These are phyloP conservation scores for Monopterus albus DNA, from an alignment of 2,113 vertebrate genomes.

Conservation along the genomic window DNA sequence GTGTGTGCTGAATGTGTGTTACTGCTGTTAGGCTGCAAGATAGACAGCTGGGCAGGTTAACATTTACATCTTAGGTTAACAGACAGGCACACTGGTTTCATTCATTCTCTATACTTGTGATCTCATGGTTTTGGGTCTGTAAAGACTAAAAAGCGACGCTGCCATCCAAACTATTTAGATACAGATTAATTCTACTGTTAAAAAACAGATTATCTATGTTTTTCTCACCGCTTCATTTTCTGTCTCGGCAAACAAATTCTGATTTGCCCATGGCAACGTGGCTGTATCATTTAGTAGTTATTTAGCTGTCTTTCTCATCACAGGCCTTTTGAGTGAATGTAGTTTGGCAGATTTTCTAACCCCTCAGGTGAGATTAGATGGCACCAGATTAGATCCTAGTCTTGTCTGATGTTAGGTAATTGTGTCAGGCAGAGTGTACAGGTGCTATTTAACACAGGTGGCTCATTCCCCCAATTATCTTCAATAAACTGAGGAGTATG, in stretches of 20 bases:
- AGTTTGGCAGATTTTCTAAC: constrained; percentile 28
- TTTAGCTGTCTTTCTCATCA: constrained; percentile 40
- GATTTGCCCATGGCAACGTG: constrained; percentile 25
- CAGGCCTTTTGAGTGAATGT: constrained; percentile 14
- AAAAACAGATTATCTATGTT: not conserved
- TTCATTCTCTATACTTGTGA: too few species aligned
- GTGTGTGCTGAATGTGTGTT: too few species aligned
- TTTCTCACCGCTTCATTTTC: too few species aligned
- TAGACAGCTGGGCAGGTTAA: too few species aligned
- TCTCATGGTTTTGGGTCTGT: not conserved
- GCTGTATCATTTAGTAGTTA: constrained; percentile 34
- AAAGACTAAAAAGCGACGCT: not conserved
- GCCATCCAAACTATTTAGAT: not conserved
- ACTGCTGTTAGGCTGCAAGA: too few species aligned
- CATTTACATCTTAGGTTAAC: too few species aligned
- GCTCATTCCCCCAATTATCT: constrained; percentile 31
- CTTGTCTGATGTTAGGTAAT: constrained; percentile 45
- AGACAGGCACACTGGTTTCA: too few species aligned
- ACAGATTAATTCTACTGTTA: too few species aligned
- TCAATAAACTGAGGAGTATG: constrained; percentile 16
- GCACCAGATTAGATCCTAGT: constrained; percentile 43
- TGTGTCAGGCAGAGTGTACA: constrained; percentile 41
- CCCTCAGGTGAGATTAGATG: constrained; percentile 35
- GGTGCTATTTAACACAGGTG: constrained; percentile 42
- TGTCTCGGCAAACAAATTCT: too few species aligned